Conservation (phyloP, 2,113 vertebrate species). For the Copsychus sechellarum region DNA sequence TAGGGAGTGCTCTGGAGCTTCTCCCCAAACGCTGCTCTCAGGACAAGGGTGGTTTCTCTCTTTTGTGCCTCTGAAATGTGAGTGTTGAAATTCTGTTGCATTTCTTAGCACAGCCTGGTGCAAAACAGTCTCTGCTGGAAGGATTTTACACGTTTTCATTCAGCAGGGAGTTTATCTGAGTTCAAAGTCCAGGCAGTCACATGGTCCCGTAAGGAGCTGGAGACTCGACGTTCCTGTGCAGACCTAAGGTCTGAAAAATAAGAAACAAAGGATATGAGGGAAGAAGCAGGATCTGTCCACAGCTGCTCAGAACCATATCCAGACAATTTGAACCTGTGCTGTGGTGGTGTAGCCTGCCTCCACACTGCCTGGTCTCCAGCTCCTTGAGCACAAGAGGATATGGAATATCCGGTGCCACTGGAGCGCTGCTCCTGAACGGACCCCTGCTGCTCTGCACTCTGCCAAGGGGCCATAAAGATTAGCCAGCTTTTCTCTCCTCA, state of each 20-base stretch:
- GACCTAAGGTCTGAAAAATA: not conserved
- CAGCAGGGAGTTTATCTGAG: constrained; percentile 59
- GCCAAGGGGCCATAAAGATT: not conserved
- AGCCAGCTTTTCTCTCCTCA: not conserved
- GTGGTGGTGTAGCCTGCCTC: not conserved
- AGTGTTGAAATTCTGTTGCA: constrained; percentile 31
- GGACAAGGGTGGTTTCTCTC: not conserved
- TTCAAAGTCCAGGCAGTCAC: constrained; percentile 60
- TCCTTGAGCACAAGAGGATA: not conserved
- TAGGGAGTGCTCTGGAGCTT: not conserved
- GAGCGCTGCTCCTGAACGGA: accelerated
- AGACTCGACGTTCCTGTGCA: not conserved
- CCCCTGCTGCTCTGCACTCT: not conserved
- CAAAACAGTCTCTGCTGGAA: constrained; percentile 49
- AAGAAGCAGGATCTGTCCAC: not conserved
- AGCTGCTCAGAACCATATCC: not conserved
- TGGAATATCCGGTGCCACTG: not conserved
- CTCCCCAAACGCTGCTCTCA: accelerated
- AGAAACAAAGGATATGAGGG: not conserved
- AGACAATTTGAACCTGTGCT: not conserved
- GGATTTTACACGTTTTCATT: constrained; percentile 51
- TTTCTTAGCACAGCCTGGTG: constrained; percentile 40
- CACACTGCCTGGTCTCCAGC: not conserved
- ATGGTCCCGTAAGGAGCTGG: not conserved
- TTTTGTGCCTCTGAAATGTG: not conserved